phyloP scores from a whole-genome alignment of 2,113 vertebrate genomes.

The Podarcis cretensis region DNA sequence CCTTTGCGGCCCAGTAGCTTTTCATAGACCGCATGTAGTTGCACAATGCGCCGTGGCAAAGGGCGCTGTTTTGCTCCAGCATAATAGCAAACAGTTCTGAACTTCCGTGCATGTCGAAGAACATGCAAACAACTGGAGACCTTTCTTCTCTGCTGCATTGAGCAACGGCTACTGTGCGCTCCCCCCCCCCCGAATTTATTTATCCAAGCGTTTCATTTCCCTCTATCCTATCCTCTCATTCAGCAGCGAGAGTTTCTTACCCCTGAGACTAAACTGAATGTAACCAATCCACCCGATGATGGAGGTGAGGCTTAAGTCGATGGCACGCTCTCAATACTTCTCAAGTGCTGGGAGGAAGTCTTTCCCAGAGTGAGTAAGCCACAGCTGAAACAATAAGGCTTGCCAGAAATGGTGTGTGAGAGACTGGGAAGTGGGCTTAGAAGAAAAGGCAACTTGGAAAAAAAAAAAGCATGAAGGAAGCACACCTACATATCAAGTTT shows the following conservation, averaged over 20 bases:
- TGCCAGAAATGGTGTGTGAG: not conserved
- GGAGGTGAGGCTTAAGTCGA: conserved; percentile 57
- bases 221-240: conserved; percentile 25
- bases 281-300: conserved; percentile 62
- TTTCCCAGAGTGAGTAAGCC: conserved; percentile 27
- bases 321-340: conserved; percentile 46
- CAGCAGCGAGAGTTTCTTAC: not conserved
- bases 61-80: not conserved
- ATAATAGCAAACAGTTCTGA: not conserved
- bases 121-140: not conserved
- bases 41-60: fast-evolving
- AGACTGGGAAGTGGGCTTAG: not conserved
- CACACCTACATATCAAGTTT: not conserved
- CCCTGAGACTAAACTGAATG: conserved; percentile 37
- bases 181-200: not conserved
- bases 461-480: not conserved
- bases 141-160: conserved; percentile 18
- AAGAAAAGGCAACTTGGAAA: not conserved
- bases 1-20: not conserved
- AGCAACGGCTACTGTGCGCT: not conserved
- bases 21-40: not conserved
- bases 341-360: conserved; percentile 26
- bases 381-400: conserved; percentile 62
- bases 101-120: not conserved
- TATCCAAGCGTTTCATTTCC: conserved; percentile 46